Base-by-base conservation (phyloP, 2,113 vertebrate species). In the Notothenia coriiceps region DNA sequence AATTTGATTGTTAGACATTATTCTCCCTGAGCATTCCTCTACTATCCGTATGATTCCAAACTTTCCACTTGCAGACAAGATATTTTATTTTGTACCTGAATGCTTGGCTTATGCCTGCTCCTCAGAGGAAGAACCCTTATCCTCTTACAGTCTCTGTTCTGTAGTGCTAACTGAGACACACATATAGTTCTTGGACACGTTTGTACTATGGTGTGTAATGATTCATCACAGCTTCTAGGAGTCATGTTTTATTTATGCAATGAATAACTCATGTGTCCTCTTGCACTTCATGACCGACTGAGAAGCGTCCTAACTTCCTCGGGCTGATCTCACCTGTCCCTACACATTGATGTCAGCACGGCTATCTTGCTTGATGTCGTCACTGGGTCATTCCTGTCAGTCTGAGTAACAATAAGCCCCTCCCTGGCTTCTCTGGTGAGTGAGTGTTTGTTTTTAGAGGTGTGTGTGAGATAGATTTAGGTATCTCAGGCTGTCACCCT, bases 341-440 rank as follows among this genome's bases (percentile, higher is more conserved):
- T 9, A 3, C 71, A 2, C 68, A 44, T 57, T 86, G 88, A 91
- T 88, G 84, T 92, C 82, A 90, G 66, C 79, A 20, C 20, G 20
- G 40, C 86, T 71, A 7, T 76, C 85, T 51, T 67, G 70, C 74
- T 35, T 82, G 62, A 85, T 91, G 87, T 90, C 88, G 92, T 93
- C 89, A 92, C 51, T 10, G 65, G 82, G 68, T 88, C 89, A 79
- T 91, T 93, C 84, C 88, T 86, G 82, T 83, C 54, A 5, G 52
- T 55, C 43, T 84, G 84, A 86, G 77, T 86, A 84, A 89, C 85
- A 70, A 43, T 6, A 54, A 8, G 61, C 71, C 81, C 67, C 72
- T 18, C 25, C 60, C 50, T 40, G 75, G 59, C 74, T 57, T 64
- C 83, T 67, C 55, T 63, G 20, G 57, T 77, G 72, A 61, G 54